Conservation (phyloP, 2,888 invertebrate genomes). For the Temnothorax unifasciatus region DNA sequence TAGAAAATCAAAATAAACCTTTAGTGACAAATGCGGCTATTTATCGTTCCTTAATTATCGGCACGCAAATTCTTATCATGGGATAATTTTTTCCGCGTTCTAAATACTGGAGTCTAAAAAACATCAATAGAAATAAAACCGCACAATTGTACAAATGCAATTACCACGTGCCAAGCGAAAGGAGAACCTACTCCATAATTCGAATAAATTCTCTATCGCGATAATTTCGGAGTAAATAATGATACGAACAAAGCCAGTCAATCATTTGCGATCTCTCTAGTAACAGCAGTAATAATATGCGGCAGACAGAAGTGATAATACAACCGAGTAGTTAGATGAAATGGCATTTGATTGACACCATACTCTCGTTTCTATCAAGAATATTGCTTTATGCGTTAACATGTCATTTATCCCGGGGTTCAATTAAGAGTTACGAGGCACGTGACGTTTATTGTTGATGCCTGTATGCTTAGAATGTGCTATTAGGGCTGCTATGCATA, state of each 20-base stretch:
- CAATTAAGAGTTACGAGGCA: constrained; percentile 16
- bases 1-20: not conserved
- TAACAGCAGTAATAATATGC: not conserved
- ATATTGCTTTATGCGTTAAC: not conserved
- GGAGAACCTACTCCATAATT: not conserved
- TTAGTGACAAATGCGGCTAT: not conserved
- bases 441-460: constrained; percentile 28
- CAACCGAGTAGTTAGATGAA: not conserved
- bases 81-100: not conserved
- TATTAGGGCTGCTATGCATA: constrained; percentile 26
- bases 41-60: not conserved
- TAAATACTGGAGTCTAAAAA: not conserved
- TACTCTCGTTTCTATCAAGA: constrained; percentile 7
- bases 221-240: constrained; percentile 10
- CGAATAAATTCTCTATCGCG: not conserved
- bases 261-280: not conserved
- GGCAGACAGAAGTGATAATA: not conserved
- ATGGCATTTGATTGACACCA: not conserved
- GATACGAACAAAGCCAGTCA: not conserved
- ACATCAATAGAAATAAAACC: not conserved
- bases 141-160: not conserved
- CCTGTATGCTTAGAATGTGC: constrained; percentile 17
- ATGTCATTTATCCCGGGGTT: not conserved
- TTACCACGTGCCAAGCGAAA: not conserved
- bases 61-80: not conserved